A percentile compares a stretch with the other conserved stretches of the same genome.
phyloP scores from a whole-genome alignment of 1,140 invertebrate genomes.

The Tetramorium alpestre region DNA sequence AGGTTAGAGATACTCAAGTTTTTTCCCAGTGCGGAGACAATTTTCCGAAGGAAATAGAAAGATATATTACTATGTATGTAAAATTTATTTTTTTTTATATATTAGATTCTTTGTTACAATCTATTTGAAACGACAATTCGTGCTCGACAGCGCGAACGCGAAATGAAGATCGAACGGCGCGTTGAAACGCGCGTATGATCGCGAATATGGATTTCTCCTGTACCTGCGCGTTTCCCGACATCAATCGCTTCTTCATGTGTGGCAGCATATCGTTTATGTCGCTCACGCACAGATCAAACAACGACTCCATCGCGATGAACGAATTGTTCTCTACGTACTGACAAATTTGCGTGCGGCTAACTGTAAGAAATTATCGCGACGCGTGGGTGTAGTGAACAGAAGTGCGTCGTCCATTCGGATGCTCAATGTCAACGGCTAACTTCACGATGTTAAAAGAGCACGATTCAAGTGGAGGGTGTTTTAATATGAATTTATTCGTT shows the following conservation, averaged over 20 bases:
- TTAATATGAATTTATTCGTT: neutral
- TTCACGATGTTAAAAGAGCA: neutral
- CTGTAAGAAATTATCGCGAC: neutral
- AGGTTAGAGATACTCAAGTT: no score
- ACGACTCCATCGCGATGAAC: slow-evolving; percentile 37
- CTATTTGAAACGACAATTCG: neutral
- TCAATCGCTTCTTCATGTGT: slow-evolving; percentile 45
- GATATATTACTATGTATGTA: neutral
- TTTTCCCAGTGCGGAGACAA: neutral
- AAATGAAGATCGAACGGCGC: neutral
- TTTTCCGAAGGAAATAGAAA: neutral
- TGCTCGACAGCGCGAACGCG: neutral
- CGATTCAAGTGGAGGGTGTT: neutral
- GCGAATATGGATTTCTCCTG: neutral
- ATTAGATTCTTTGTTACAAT: neutral
- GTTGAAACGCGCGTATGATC: neutral
- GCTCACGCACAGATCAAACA: slow-evolving; percentile 17
- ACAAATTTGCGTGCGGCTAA: neutral
- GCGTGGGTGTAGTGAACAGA: neutral
- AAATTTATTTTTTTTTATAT: neutral
- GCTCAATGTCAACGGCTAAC: neutral
- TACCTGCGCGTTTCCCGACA: slow-evolving; percentile 59
- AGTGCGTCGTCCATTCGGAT: neutral
- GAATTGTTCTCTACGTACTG: neutral
- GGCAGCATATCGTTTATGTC: slow-evolving; percentile 44